Conservation (phyloP, 2,888 invertebrate species). For the Spodoptera exigua region DNA sequence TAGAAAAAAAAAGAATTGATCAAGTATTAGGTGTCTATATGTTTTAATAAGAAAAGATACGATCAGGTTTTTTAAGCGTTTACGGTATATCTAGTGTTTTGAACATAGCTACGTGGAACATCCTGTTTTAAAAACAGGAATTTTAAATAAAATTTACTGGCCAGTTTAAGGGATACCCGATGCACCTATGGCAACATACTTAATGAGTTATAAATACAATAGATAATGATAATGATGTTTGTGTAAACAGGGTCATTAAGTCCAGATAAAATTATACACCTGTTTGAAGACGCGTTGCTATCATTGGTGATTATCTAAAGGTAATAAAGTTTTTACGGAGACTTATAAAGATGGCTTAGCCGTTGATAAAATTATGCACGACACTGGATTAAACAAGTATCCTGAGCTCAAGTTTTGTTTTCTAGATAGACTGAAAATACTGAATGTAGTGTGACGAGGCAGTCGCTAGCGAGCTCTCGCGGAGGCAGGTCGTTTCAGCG, state of each 20-base stretch:
- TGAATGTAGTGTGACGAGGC: conserved; percentile 36
- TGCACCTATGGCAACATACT: too few species aligned
- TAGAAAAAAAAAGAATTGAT: too few species aligned
- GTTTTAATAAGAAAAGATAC: too few species aligned
- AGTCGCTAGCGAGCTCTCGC: conserved; percentile 62
- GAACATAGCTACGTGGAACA: too few species aligned
- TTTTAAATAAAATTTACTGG: too few species aligned
- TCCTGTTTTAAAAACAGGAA: too few species aligned
- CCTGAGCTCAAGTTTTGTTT: conserved; percentile 30
- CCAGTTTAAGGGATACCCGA: too few species aligned
- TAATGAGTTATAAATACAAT: too few species aligned
- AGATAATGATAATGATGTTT: not conserved
- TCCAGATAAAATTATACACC: not conserved
- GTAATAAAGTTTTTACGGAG: conserved; percentile 17
- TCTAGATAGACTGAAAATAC: conserved; percentile 46
- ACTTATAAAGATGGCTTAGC: conserved; percentile 10
- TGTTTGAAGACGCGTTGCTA: not conserved
- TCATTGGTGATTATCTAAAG: not conserved
- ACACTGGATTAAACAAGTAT: conserved; percentile 30
- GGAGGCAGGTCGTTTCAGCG: conserved; percentile 58
- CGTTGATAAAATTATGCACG: conserved; percentile 36
- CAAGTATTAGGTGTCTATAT: too few species aligned
- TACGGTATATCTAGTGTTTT: too few species aligned
- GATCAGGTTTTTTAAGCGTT: too few species aligned
- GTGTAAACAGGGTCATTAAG: not conserved